Evolutionary conservation across 2,888 invertebrate species (phyloP), one percentile per base, ranked within the genome.

Genomic region (Barypeithes pellucidus): DNA sequence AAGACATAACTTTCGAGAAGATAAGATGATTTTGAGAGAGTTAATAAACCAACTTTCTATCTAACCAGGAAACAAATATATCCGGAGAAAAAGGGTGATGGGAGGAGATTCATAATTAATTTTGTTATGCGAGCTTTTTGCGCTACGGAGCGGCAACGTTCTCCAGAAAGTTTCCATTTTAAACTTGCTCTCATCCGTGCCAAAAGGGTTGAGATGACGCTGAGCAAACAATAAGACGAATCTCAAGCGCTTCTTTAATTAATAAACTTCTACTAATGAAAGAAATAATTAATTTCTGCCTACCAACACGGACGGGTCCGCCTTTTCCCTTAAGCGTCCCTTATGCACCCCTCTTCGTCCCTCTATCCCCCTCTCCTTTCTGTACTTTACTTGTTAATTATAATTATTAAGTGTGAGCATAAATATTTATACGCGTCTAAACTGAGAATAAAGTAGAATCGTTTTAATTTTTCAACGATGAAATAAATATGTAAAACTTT

Each of bases 251-350:
- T 86, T 86, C 86, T 85, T 86, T 86, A 86, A 86, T 86, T 86
- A 86, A 86, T 86, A 86, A 86, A 86, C 86, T 86, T 86, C 85
- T 85, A 83, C 86, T 86, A 86, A 86, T 86, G 86, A 86, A 86
- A 86, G 86, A 86, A 86, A 86, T 86, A 86, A 86, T 86, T 86
- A 86, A 86, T 86, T 86, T 86, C 86, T 84, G 85, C 85, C 75
- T 75, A 62, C 75, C 71, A 63, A 71, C 74, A 67, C 68, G 43
- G 72, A 72, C 60, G 66, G 63, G 24, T 39, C 57, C 61, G 62
- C 54, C 43, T 67, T 60, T 36, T 36, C 41, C 45, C 39, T 33
- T 20, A 52, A 36, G 60, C 12, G 36, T 59, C 52, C 62, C 43
- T 61, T 43, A 50, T 66, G 65, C 59, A 52, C 66, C 41, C 65